phyloP scores from a whole-genome alignment of 2,888 invertebrate species.

The Beris morrisii region DNA sequence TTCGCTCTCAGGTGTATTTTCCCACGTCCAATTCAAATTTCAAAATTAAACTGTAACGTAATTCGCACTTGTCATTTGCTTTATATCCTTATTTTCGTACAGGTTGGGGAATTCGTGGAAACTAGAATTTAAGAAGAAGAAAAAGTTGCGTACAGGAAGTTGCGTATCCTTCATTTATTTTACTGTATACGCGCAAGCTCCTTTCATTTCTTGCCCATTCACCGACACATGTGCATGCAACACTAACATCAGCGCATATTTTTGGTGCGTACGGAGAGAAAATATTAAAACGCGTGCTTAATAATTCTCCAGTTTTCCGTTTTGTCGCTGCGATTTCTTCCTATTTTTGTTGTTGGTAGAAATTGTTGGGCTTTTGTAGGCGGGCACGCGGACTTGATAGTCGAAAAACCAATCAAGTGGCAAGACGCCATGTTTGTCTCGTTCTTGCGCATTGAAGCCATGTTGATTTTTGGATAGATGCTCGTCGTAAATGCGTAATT shows the following conservation, averaged over 20 bases:
- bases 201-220: not conserved
- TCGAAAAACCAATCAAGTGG: constrained; percentile 38
- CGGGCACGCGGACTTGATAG: constrained; percentile 31
- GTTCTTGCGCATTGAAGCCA: constrained; percentile 23
- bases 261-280: not conserved
- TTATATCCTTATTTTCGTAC: too few relatives aligned
- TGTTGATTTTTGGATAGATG: constrained; percentile 18
- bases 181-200: not conserved
- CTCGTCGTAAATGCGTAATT: too few relatives aligned
- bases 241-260: not conserved
- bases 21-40: too few relatives aligned
- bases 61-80: too few relatives aligned
- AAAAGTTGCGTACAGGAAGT: too few relatives aligned
- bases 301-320: not conserved
- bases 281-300: not conserved
- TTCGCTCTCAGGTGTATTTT: too few relatives aligned
- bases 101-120: too few relatives aligned
- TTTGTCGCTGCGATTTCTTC: not conserved
- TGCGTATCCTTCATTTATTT: too few relatives aligned
- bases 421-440: constrained; percentile 35
- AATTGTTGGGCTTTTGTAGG: constrained; percentile 32
- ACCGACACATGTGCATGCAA: not conserved
- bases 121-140: too few relatives aligned
- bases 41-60: too few relatives aligned
- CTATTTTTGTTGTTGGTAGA: constrained; percentile 7